Evolutionary conservation across 2,888 invertebrate genomes (phyloP).

Genomic region (Empis livida): DNA sequence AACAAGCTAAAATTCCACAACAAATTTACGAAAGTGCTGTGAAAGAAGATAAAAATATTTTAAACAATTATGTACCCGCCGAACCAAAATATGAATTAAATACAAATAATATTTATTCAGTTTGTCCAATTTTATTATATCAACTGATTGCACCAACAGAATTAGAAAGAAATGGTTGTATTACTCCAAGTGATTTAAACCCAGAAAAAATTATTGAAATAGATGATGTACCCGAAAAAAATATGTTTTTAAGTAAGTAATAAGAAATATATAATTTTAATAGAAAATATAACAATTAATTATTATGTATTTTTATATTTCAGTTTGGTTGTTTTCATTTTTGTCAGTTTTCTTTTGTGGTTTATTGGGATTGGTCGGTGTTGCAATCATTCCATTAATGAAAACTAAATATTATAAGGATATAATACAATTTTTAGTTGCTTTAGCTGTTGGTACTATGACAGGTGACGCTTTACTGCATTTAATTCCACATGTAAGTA

Average conservation of each 20-base stretch:
- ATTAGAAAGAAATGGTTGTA: slow-evolving; percentile 43
- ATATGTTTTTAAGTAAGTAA: neutral
- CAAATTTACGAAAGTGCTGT: slow-evolving; percentile 5
- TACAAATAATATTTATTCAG: slow-evolving; percentile 29
- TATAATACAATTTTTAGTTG: slow-evolving; percentile 80
- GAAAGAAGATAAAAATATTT: neutral
- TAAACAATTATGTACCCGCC: slow-evolving; percentile 6
- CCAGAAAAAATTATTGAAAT: slow-evolving; percentile 12
- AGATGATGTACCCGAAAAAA: slow-evolving; percentile 15
- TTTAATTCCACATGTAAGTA: slow-evolving; percentile 72
- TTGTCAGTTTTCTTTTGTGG: slow-evolving; percentile 73
- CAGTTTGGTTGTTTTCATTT: slow-evolving; percentile 75
- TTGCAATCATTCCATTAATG: slow-evolving; percentile 86
- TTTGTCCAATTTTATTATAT: slow-evolving; percentile 57
- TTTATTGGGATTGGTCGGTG: slow-evolving; percentile 73
- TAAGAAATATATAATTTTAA: neutral
- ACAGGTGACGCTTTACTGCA: slow-evolving; percentile 87
- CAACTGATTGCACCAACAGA: slow-evolving; percentile 46
- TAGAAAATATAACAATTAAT: slow-evolving; percentile 1
- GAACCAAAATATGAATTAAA: slow-evolving; percentile 16
- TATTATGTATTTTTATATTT: too few relatives aligned
- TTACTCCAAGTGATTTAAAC: slow-evolving; percentile 32
- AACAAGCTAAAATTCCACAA: slow-evolving; percentile 10
- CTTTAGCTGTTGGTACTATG: slow-evolving; percentile 82
- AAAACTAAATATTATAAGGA: slow-evolving; percentile 78